These are phyloP conservation scores for Muscicapa adusta DNA, from an alignment of 2,113 vertebrate species.

Conservation along the genomic window DNA sequence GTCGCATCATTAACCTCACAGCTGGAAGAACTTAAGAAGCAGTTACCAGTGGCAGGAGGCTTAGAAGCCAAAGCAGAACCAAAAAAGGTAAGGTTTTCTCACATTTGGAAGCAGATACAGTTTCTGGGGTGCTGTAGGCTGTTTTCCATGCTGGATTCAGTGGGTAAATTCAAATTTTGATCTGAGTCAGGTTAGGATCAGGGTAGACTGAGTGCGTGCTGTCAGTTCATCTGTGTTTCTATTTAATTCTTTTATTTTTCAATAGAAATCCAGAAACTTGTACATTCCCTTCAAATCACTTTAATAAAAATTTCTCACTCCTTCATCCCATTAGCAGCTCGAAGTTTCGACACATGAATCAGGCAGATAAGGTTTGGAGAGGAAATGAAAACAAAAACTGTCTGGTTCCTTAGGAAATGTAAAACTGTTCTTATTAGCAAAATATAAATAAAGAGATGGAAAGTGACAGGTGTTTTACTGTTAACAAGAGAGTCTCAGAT, in stretches of 20 bases:
- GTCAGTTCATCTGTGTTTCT: background rate
- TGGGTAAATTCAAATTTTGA: background rate
- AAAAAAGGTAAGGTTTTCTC: constrained; percentile 70
- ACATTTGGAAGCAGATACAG: background rate
- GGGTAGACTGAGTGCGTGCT: background rate
- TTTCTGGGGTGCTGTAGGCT: background rate
- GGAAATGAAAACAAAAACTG: background rate
- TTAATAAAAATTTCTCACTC: background rate
- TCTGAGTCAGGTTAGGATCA: background rate
- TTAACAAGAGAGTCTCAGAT: background rate
- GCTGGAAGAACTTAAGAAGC: constrained; percentile 83
- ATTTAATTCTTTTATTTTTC: background rate
- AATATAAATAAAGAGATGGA: background rate
- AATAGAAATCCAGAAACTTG: background rate
- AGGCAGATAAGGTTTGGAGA: background rate
- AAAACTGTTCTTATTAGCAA: background rate
- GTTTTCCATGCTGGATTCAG: background rate
- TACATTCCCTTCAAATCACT: background rate
- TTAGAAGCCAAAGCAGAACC: constrained; percentile 65
- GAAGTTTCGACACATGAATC: background rate
- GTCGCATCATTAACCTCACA: constrained; percentile 81
- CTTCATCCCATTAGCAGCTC: background rate
- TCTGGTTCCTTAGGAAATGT: background rate
- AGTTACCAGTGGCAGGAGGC: constrained; percentile 46
- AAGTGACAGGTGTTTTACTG: background rate